phyloP scores from a whole-genome alignment of 2,113 vertebrate genomes.

The Sceloporus tristichus region DNA sequence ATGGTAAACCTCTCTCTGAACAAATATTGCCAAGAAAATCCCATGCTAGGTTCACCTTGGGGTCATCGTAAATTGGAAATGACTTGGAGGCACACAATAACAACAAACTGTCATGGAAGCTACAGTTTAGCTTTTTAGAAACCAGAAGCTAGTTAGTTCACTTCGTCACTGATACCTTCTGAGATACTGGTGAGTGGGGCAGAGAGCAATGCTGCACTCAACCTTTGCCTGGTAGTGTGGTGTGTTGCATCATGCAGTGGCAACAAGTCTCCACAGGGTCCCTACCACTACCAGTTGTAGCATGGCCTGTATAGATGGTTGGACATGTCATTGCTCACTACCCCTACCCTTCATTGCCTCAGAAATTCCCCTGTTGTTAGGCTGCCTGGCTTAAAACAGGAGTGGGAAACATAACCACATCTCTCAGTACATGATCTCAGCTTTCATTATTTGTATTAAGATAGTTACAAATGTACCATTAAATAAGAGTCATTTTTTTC shows the following conservation, averaged over 20 bases:
- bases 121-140: neutral
- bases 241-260: too few relatives aligned
- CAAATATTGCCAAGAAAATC: too few relatives aligned
- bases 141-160: neutral
- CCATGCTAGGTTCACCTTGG: too few relatives aligned
- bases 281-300: too few relatives aligned
- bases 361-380: neutral
- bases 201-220: neutral
- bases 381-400: too few relatives aligned
- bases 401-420: neutral
- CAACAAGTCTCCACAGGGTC: too few relatives aligned
- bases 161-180: constrained; percentile 18
- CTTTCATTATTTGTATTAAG: neutral
- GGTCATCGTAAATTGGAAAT: too few relatives aligned
- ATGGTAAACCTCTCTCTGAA: too few relatives aligned
- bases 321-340: neutral
- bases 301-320: too few relatives aligned
- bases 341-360: neutral
- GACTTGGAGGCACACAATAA: too few relatives aligned
- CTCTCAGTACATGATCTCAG: too few relatives aligned
- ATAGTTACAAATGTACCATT: neutral
- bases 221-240: too few relatives aligned
- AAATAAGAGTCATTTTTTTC: neutral
- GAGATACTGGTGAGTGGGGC: neutral
- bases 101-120: neutral